These are phyloP conservation scores for Planiliza haematocheilus DNA, from an alignment of 2,113 vertebrate species.

Conservation along the genomic window DNA sequence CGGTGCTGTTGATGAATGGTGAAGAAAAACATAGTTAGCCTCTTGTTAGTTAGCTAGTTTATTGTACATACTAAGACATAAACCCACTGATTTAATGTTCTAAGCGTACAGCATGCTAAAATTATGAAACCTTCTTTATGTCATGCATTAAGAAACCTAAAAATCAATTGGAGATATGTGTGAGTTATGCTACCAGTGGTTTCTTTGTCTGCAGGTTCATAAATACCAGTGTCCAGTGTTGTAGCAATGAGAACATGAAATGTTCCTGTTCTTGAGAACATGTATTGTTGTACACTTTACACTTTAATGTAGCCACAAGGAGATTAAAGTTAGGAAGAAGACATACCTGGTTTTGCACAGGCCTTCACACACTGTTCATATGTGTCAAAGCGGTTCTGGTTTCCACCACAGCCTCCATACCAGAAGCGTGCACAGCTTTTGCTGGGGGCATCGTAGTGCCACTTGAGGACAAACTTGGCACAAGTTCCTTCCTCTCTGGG, in stretches of 20 bases:
- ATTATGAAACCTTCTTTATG: too few relatives aligned
- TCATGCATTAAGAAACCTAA: too few relatives aligned
- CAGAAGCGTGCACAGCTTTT: constrained; percentile 92
- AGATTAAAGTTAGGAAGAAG: neutral
- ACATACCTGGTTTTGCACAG: constrained; percentile 86
- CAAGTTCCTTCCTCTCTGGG: constrained; percentile 89
- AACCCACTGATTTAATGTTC: too few relatives aligned
- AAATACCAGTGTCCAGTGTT: too few relatives aligned
- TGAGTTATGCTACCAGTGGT: too few relatives aligned
- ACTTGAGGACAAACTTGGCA: constrained; percentile 87
- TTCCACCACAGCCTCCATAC: constrained; percentile 93
- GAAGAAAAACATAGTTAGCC: constrained; percentile 1
- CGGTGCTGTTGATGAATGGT: constrained; percentile 67
- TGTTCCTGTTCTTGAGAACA: too few relatives aligned
- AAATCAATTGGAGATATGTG: too few relatives aligned
- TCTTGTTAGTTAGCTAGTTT: neutral
- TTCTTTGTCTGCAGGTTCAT: too few relatives aligned
- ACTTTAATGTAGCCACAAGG: too few relatives aligned
- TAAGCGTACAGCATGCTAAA: too few relatives aligned
- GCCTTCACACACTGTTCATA: constrained; percentile 89
- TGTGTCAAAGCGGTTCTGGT: constrained; percentile 91
- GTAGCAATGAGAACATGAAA: too few relatives aligned
- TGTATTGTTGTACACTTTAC: too few relatives aligned
- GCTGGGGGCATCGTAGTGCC: constrained; percentile 86
- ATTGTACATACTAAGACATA: neutral